Conservation (phyloP, 2,888 invertebrate species). For the Euplagia quadripunctaria region DNA sequence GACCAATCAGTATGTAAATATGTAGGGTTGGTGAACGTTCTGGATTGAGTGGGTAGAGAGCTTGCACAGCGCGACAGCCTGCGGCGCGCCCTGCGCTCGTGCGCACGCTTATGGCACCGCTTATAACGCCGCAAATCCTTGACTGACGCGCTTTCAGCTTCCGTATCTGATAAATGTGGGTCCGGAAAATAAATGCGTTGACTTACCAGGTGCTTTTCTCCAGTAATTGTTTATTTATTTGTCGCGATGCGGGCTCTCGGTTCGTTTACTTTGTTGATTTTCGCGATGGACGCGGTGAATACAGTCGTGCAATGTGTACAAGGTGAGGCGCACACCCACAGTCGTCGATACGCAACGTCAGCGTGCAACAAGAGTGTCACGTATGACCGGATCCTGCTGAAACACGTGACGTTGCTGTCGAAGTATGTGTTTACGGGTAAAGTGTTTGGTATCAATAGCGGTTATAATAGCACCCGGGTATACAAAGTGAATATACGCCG, state of each 20-base stretch:
- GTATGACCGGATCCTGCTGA: conserved; percentile 70
- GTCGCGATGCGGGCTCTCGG: conserved; percentile 61
- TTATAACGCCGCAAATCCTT: conserved; percentile 56
- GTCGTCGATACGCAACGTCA: conserved; percentile 52
- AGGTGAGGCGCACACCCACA: conserved; percentile 23
- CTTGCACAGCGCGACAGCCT: conserved; percentile 73
- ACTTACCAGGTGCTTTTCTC: conserved; percentile 34
- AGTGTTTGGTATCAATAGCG: conserved; percentile 69
- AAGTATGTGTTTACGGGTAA: conserved; percentile 81
- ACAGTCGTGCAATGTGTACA: conserved; percentile 55
- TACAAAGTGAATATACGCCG: conserved; percentile 80
- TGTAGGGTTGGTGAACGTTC: conserved; percentile 84
- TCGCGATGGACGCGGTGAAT: conserved; percentile 56
- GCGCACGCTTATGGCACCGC: conserved; percentile 71
- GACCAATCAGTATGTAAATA: conserved; percentile 85
- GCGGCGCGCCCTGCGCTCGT: conserved; percentile 74
- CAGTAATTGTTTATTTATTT: conserved; percentile 48
- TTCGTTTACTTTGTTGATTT: conserved; percentile 61
- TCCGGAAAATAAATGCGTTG: conserved; percentile 40
- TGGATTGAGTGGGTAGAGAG: conserved; percentile 80
- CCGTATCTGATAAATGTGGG: conserved; percentile 42
- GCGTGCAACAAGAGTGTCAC: conserved; percentile 62
- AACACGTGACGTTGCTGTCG: conserved; percentile 71
- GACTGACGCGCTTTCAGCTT: conserved; percentile 44
- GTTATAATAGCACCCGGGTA: conserved; percentile 61